Percentiles rank a stretch among this genome's conserved stretches.
These are phyloP conservation scores for Leucophora obtusa DNA, from an alignment of 2,888 invertebrate species.

Conservation along the genomic window DNA sequence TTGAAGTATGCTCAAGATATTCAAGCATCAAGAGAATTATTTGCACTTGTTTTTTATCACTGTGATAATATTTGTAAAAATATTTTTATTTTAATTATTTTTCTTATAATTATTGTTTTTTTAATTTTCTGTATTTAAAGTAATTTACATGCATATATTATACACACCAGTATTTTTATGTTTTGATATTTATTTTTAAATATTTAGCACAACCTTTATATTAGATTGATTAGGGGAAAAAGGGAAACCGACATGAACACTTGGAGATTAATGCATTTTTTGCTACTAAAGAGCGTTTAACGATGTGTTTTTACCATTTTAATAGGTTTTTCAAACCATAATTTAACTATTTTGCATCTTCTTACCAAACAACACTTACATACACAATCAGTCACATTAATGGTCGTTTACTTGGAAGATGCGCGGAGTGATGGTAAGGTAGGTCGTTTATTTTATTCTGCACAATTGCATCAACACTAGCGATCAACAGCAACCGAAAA, in stretches of 20 bases:
- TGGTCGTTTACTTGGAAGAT: slow-evolving; percentile 7
- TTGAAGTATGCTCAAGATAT: slow-evolving; percentile 24
- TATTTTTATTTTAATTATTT: slow-evolving; percentile 17
- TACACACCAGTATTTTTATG: slow-evolving; percentile 1
- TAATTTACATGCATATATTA: background rate
- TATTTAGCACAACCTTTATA: slow-evolving; percentile 27
- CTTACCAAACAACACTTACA: slow-evolving; percentile 24
- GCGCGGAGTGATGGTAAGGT: background rate
- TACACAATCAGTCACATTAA: slow-evolving; percentile 32
- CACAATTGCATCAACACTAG: slow-evolving; percentile 20
- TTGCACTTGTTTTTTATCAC: slow-evolving; percentile 25
- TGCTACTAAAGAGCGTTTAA: slow-evolving; percentile 31
- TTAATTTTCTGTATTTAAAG: background rate
- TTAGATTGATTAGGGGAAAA: slow-evolving; percentile 12
- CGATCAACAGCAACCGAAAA: slow-evolving; percentile 18
- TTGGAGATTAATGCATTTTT: background rate
- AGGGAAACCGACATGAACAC: slow-evolving; percentile 1
- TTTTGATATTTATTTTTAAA: slow-evolving; percentile 8
- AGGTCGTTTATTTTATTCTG: slow-evolving; percentile 36
- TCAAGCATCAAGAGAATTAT: slow-evolving; percentile 20
- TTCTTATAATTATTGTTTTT: too few species aligned
- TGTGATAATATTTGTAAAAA: slow-evolving; percentile 34
- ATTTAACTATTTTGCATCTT: slow-evolving; percentile 1
- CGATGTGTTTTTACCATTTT: slow-evolving; percentile 22
- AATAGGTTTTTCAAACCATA: slow-evolving; percentile 3